A percentile compares a stretch with the other conserved stretches of the same genome.
These are phyloP conservation scores for Saccostrea glomerata DNA, from an alignment of 1,140 invertebrate genomes.

Conservation along the genomic window DNA sequence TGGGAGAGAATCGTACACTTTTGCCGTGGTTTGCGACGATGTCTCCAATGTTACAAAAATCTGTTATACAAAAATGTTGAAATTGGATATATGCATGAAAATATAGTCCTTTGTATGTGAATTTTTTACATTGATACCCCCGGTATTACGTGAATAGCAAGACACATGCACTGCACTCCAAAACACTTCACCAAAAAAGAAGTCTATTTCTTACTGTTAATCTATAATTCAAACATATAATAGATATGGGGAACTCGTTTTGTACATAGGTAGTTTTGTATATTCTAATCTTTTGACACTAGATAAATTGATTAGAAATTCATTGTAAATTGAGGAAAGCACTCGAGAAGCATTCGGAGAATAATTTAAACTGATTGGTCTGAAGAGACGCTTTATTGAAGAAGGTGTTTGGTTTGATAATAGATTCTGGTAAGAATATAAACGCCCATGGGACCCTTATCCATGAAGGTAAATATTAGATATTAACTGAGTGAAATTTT, in stretches of 20 bases:
- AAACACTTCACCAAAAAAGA: too few relatives aligned
- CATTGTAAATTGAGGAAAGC: neutral
- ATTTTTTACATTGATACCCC: too few relatives aligned
- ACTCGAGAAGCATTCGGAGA: neutral
- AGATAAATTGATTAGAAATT: neutral
- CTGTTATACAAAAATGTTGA: too few relatives aligned
- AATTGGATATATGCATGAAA: too few relatives aligned
- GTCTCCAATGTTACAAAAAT: too few relatives aligned
- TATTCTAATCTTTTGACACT: neutral
- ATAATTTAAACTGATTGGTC: neutral
- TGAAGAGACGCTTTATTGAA: neutral
- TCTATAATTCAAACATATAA: neutral
- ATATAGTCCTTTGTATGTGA: too few relatives aligned
- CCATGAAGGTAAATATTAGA: slow-evolving; percentile 13
- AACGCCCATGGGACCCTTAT: neutral
- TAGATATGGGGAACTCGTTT: neutral
- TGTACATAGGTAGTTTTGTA: neutral
- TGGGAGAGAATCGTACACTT: too few relatives aligned
- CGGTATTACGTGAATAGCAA: too few relatives aligned
- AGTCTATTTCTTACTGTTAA: too few relatives aligned
- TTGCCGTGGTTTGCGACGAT: too few relatives aligned
- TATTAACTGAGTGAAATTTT: neutral
- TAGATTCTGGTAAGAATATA: neutral
- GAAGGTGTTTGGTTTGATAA: neutral
- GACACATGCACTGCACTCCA: too few relatives aligned